Percentiles rank a stretch among this genome's conserved stretches.
Evolutionary conservation across 2,797 vertebrate genomes (phyloP).

Genomic region (Columba guinea): DNA sequence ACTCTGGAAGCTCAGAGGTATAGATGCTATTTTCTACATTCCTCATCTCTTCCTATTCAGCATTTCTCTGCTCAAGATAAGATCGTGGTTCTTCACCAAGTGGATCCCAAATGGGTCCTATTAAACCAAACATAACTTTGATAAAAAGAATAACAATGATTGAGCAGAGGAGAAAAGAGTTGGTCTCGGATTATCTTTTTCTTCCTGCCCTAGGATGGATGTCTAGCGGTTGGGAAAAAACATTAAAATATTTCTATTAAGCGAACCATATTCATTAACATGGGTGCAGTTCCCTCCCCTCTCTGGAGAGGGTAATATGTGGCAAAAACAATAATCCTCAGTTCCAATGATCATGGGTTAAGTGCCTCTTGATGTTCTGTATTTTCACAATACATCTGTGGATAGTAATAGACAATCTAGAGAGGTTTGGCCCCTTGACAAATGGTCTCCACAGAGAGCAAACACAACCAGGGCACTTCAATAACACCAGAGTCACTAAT

Average conservation of each 20-base stretch:
- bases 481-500: conserved; percentile 45
- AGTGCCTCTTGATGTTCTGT: conserved; percentile 6
- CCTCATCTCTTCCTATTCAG: background rate
- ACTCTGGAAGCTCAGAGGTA: background rate
- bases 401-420: conserved; percentile 4
- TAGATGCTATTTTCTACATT: background rate
- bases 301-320: background rate
- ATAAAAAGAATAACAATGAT: background rate
- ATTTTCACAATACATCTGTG: background rate
- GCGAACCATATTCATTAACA: background rate
- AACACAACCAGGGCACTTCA: conserved; percentile 50
- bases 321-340: background rate
- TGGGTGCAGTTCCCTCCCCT: background rate
- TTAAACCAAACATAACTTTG: background rate
- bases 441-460: conserved; percentile 33
- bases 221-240: background rate
- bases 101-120: background rate
- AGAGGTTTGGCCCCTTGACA: conserved; percentile 36
- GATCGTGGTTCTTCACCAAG: background rate
- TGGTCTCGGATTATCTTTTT: background rate
- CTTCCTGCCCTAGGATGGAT: background rate
- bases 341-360: conserved; percentile 18
- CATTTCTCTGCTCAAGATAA: background rate
- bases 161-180: background rate
- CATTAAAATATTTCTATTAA: background rate